Base-by-base conservation (phyloP, 2,797 vertebrate genomes). In the Peromyscus aztecus region DNA sequence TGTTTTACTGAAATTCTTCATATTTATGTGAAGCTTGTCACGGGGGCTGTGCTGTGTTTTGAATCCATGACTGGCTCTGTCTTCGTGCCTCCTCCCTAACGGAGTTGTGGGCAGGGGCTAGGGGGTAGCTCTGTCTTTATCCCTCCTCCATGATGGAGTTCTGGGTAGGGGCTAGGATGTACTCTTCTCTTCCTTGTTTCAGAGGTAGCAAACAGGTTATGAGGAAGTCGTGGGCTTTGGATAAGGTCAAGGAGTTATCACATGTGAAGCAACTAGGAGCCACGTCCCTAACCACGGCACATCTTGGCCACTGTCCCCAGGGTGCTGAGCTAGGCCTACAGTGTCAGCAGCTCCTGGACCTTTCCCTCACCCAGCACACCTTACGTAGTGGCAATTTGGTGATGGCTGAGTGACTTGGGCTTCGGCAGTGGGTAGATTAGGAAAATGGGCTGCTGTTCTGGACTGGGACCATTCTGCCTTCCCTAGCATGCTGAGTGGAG, bases 281-380 rank as follows among this genome's bases (percentile, higher is more conserved):
- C 3, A 24, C 6, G 59, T 4, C 37, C n/a, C 4, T 14, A 10
- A 73, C 34, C 46, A 0, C 29, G 0, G 16, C 23, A 4, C 0
- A 0, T n/a, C 21, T 0, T 34, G 0, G 52, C 52, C 1, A 3
- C 49, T 11, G 0, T 10, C 9, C 24, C 89, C 43, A 43, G 43
- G 43, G 43, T 43, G 43, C 43, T 43, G 43, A 43, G 43, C 43
- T 43, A 43, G 43, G 43, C 43, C 43, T 43, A 43, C 43, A 43
- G 43, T 4, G 27, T 23, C 63, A 31, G 23, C 71, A 46, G 16
- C 46, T 9, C 14, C 61, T 24, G 29, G 6, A 34, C 7, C 55
- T 49, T 82, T 27, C 67, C 55, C 27, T 49, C 52, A 21, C 17
- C 2, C 43, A 19, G n/a, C 12, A 10, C 10, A 7, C 65, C 1